phyloP scores from a whole-genome alignment of 1,140 invertebrate species.

The Drosophila parvula region DNA sequence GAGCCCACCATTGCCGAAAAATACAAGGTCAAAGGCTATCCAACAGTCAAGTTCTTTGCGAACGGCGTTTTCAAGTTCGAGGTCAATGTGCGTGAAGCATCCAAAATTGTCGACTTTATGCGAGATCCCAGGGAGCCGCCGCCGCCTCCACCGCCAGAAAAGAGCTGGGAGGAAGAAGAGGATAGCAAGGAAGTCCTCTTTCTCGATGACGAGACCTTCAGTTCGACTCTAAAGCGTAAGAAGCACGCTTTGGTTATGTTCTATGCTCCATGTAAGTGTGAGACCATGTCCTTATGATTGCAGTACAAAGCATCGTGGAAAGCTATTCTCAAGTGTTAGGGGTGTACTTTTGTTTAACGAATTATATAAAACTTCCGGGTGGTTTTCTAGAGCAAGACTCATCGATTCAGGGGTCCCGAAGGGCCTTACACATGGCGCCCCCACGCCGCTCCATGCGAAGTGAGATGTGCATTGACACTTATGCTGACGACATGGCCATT shows the following conservation, averaged over 20 bases:
- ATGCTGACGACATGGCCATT: no score
- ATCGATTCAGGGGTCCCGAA: no score
- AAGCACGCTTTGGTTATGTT: slow-evolving; percentile 94
- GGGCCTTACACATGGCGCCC: no score
- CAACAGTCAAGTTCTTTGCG: slow-evolving; percentile 92
- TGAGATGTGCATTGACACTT: no score
- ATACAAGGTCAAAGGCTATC: slow-evolving; percentile 92
- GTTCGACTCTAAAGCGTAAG: slow-evolving; percentile 85
- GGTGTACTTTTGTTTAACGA: no score
- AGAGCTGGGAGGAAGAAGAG: slow-evolving; percentile 91
- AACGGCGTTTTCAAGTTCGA: slow-evolving; percentile 92
- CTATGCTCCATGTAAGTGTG: slow-evolving; percentile 93
- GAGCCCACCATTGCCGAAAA: slow-evolving; percentile 87
- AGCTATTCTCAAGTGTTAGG: no score
- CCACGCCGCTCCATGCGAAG: no score
- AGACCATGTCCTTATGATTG: background rate
- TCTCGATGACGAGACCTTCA: slow-evolving; percentile 90
- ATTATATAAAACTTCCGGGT: no score
- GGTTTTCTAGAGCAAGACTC: no score
- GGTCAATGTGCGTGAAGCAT: slow-evolving; percentile 89
- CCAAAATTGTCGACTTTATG: slow-evolving; percentile 93
- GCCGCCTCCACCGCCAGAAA: slow-evolving; percentile 92
- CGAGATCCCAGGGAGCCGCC: slow-evolving; percentile 90
- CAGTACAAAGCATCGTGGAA: no score
- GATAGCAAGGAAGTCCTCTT: slow-evolving; percentile 90